Evolutionary conservation across 2,113 vertebrate genomes (phyloP), one percentile per base, ranked within the genome.

Genomic region (Hyaena hyaena): DNA sequence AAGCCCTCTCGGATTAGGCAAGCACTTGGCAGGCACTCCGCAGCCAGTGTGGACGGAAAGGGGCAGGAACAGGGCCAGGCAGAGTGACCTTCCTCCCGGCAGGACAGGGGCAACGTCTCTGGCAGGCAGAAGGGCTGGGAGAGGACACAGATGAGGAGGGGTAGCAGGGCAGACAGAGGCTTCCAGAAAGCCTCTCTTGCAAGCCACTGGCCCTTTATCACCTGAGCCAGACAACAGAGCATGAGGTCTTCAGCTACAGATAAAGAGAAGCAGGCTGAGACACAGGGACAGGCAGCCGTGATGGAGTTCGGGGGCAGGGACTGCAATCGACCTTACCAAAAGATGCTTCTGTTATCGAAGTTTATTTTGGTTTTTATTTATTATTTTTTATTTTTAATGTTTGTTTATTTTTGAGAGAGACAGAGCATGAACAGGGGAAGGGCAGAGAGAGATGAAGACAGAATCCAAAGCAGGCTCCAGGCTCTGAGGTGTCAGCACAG

Each of bases 21-120:
- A 96, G 88, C 58, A 16, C 95, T 87, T 95, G 97, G 96, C 96
- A 90, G 93, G 65, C 88, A 19, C 23, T 48, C 91, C n/a, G 81
- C 74, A 24, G 65, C 24, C 71, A 55, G 83, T 15, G 10, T 1
- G 5, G 80, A 66, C 10, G 3, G 53, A 14, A 45, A 71, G 50
- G 16, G 91, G 83, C 73, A 45, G 95, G 71, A 80, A 43, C 33
- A 0, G 0, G 0, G 69, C 80, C 87, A n/a, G 82, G 86, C 74
- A 65, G 48, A 93, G 68, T 93, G 94, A 89, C 94, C 89, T 82
- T 95, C 86, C 73, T 68, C 21, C 5, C 1, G 1, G 61, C 10
- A 23, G 61, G 69, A 92, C 68, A 16, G 65, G 71, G 73, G 43
- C 39, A 26, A 80, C 79, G 28, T 23, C 39, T 3, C 39, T 28